Conservation (phyloP, 2,797 vertebrate genomes). For the Aphelocoma californica region DNA sequence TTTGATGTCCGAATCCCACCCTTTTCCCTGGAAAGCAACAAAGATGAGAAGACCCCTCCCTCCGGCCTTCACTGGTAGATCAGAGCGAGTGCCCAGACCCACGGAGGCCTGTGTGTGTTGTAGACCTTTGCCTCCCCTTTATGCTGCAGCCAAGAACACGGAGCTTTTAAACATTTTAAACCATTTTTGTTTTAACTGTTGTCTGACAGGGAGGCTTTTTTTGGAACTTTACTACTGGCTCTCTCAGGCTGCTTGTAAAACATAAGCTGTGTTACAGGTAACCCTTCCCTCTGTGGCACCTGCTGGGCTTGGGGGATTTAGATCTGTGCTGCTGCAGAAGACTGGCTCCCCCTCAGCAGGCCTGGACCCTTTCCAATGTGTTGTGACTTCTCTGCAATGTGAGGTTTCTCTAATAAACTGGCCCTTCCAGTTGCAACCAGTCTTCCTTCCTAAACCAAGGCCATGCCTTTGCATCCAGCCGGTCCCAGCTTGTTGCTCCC, state of each 20-base stretch:
- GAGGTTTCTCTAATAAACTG: slow-evolving; percentile 69
- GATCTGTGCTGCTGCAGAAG: neutral
- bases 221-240: slow-evolving; percentile 5
- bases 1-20: slow-evolving; percentile 98
- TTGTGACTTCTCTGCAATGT: slow-evolving; percentile 56
- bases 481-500: neutral
- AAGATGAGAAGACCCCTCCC: slow-evolving; percentile 85
- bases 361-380: slow-evolving; percentile 31
- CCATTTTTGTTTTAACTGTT: slow-evolving; percentile 55
- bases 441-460: slow-evolving; percentile 46
- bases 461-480: neutral
- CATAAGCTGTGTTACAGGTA: slow-evolving; percentile 53
- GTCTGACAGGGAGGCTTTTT: slow-evolving; percentile 18
- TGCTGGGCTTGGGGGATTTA: neutral
- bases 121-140: slow-evolving; percentile 32
- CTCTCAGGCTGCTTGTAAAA: slow-evolving; percentile 32
- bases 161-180: slow-evolving; percentile 52
- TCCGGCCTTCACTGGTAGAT: slow-evolving; percentile 86
- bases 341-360: neutral
- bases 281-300: neutral
- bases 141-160: neutral
- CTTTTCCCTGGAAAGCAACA: slow-evolving; percentile 97
- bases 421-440: slow-evolving; percentile 51
- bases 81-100: neutral
- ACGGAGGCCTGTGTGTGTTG: slow-evolving; percentile 22